phyloP scores from a whole-genome alignment of 2,113 vertebrate species.

The Ciconia stormi region DNA sequence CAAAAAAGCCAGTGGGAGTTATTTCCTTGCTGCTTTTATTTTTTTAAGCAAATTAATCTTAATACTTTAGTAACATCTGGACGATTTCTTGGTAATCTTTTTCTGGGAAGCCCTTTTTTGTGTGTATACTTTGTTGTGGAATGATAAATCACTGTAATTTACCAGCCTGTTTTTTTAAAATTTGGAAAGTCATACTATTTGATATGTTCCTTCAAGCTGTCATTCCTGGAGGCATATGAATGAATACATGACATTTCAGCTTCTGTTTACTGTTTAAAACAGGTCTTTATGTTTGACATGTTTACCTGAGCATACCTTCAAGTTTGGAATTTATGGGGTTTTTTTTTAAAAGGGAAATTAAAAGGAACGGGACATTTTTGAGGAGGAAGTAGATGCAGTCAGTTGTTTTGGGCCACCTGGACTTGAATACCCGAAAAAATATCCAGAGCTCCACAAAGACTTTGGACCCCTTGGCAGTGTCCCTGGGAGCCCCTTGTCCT shows the following conservation, averaged over 20 bases:
- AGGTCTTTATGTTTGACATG: not conserved
- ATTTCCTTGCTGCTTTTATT: not conserved
- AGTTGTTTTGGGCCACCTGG: not conserved
- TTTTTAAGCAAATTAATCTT: not conserved
- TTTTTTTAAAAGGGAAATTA: not conserved
- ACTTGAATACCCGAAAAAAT: not conserved
- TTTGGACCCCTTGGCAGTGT: not conserved
- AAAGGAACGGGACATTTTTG: not conserved
- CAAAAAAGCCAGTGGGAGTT: not conserved
- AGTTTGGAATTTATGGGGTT: not conserved
- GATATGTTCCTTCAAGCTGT: constrained; percentile 24
- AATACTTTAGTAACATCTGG: constrained; percentile 32
- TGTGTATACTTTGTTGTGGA: not conserved
- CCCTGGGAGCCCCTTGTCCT: not conserved
- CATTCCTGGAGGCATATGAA: constrained; percentile 15
- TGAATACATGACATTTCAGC: constrained; percentile 37
- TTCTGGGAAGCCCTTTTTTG: not conserved
- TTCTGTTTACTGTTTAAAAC: constrained; percentile 43
- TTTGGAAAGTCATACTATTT: not conserved
- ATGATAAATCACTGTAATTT: constrained; percentile 53
- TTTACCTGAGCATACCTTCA: not conserved
- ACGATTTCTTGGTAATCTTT: constrained; percentile 27
- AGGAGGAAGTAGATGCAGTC: not conserved
- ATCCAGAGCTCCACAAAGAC: not conserved
- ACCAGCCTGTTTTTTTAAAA: not conserved